Conservation (phyloP, 1,140 invertebrate genomes). For the Drosophila insularis region DNA sequence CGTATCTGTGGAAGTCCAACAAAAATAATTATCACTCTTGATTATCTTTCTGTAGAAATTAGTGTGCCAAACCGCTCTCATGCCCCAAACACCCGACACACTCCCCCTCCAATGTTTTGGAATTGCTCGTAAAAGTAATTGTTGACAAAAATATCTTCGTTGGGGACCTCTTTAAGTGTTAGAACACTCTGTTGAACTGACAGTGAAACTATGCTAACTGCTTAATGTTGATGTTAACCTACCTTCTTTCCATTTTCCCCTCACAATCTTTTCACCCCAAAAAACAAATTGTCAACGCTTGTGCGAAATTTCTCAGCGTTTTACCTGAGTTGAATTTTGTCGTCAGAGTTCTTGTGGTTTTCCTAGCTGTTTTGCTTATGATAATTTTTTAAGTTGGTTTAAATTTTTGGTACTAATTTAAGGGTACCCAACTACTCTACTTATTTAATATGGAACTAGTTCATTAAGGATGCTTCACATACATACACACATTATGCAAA, state of each 20-base stretch:
- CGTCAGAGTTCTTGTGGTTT: not conserved
- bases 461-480: not conserved
- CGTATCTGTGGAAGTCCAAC: slow-evolving; percentile 73
- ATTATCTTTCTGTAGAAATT: slow-evolving; percentile 78
- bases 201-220: slow-evolving; percentile 75
- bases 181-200: slow-evolving; percentile 45
- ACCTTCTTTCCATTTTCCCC: slow-evolving; percentile 42
- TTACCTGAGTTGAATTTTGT: slow-evolving; percentile 46
- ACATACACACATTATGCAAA: not conserved
- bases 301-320: slow-evolving; percentile 74
- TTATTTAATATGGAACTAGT: not conserved
- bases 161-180: slow-evolving; percentile 65
- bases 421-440: not conserved
- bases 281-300: slow-evolving; percentile 76
- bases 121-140: slow-evolving; percentile 75
- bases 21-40: slow-evolving; percentile 81
- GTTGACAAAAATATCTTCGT: slow-evolving; percentile 62
- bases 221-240: slow-evolving; percentile 56
- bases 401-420: slow-evolving; percentile 20
- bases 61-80: slow-evolving; percentile 44
- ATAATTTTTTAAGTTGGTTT: slow-evolving; percentile 47
- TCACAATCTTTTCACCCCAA: too few relatives aligned
- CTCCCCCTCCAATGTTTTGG: not conserved
- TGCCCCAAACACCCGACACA: slow-evolving; percentile 2
- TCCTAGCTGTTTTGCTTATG: not conserved